Evolutionary conservation across 2,797 vertebrate genomes (phyloP).

Genomic region (Ctenopoma kingsleyae): DNA sequence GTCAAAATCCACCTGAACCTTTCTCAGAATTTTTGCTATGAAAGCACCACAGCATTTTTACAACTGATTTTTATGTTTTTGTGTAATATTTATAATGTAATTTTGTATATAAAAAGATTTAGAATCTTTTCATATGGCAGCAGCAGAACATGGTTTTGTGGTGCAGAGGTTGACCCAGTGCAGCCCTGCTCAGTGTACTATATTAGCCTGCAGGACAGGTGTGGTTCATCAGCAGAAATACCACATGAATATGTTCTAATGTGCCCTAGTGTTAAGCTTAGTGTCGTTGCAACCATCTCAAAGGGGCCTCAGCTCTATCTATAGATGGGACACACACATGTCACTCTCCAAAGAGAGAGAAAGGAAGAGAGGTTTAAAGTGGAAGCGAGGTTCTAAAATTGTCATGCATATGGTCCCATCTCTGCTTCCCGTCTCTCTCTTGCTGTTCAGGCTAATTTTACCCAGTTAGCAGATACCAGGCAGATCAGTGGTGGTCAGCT

Average conservation of each 20-base stretch:
- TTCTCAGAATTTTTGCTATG: not conserved
- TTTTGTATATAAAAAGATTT: not conserved
- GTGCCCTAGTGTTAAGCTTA: conserved; percentile 29
- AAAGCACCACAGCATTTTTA: not conserved
- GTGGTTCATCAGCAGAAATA: conserved; percentile 30
- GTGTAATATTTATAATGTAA: too few relatives aligned
- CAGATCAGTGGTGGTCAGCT: conserved; percentile 72
- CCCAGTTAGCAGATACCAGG: conserved; percentile 69
- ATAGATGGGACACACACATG: conserved; percentile 59
- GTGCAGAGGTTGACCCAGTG: not conserved
- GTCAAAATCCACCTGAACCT: not conserved
- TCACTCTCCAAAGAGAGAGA: conserved; percentile 48
- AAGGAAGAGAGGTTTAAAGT: conserved; percentile 55
- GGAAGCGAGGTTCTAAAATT: conserved; percentile 66
- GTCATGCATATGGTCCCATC: conserved; percentile 57
- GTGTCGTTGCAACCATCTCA: conserved; percentile 27
- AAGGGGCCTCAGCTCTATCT: conserved; percentile 63
- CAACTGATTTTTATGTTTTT: not conserved
- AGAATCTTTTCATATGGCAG: not conserved
- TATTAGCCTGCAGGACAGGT: conserved; percentile 46
- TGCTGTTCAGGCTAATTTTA: conserved; percentile 64
- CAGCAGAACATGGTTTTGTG: not conserved
- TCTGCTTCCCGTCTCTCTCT: conserved; percentile 9
- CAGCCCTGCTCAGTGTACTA: not conserved
- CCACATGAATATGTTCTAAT: conserved; percentile 26